Percentiles rank a stretch among this genome's conserved stretches.
These are phyloP conservation scores for Cyclophora albipunctata DNA, from an alignment of 2,888 invertebrate genomes.

Conservation along the genomic window DNA sequence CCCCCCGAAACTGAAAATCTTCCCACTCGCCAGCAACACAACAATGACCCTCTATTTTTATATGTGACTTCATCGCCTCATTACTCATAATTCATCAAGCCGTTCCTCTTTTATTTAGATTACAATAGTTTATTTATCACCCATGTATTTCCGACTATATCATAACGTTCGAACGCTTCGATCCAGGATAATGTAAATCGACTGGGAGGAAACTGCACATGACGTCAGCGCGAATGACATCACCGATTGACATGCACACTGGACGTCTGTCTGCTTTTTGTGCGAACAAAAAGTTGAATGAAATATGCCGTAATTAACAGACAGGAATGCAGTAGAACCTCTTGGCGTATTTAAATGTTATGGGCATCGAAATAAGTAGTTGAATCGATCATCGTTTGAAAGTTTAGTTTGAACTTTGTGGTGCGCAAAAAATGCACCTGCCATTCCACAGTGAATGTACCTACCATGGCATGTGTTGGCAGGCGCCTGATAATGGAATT, in stretches of 20 bases:
- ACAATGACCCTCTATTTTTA: too few relatives aligned
- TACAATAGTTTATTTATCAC: too few relatives aligned
- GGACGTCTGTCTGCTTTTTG: neutral
- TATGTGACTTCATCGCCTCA: too few relatives aligned
- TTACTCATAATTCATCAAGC: too few relatives aligned
- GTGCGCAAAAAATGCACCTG: neutral
- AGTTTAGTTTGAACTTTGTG: neutral
- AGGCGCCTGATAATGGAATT: neutral
- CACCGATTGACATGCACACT: constrained; percentile 13
- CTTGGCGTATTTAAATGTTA: neutral
- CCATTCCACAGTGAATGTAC: neutral
- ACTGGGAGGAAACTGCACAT: constrained; percentile 42
- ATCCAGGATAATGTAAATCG: too few relatives aligned
- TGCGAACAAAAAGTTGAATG: neutral
- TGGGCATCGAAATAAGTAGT: neutral
- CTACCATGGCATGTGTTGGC: neutral
- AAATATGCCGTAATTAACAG: neutral
- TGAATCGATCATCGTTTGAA: neutral
- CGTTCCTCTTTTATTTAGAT: too few relatives aligned
- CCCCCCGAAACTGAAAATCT: too few relatives aligned
- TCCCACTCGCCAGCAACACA: too few relatives aligned
- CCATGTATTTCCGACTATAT: too few relatives aligned
- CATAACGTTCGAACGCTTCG: too few relatives aligned
- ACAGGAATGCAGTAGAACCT: neutral
- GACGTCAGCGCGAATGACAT: constrained; percentile 47